Percentiles rank a stretch among this genome's conserved stretches.
These are phyloP conservation scores for Ranitomeya variabilis DNA, from an alignment of 2,113 vertebrate genomes.

Conservation along the genomic window DNA sequence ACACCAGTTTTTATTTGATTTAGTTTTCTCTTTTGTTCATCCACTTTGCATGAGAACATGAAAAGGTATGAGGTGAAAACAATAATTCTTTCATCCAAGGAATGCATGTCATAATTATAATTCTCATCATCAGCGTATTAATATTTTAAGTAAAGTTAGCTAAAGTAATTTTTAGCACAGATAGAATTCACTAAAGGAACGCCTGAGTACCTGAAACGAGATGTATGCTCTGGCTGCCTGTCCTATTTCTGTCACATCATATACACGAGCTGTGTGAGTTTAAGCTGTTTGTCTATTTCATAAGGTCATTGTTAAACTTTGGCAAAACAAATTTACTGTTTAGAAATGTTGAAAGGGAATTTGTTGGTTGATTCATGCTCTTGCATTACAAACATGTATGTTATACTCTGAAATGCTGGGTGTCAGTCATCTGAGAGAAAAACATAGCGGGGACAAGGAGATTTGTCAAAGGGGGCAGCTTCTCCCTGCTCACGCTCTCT, in stretches of 20 bases:
- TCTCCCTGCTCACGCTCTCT: no score
- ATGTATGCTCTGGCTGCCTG: conserved; percentile 41
- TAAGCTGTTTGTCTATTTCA: conserved; percentile 29
- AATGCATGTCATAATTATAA: neutral
- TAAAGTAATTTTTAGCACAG: neutral
- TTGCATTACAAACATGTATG: no score
- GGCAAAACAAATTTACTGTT: neutral
- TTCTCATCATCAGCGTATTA: neutral
- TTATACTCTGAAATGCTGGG: no score
- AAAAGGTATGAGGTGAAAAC: neutral
- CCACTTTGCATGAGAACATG: neutral
- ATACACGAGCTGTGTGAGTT: conserved; percentile 18
- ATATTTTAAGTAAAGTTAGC: neutral
- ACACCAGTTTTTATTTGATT: no score
- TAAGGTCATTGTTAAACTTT: conserved; percentile 40
- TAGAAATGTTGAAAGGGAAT: neutral
- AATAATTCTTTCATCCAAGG: neutral
- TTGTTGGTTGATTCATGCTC: no score
- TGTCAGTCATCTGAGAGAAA: no score
- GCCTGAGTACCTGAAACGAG: conserved; percentile 32
- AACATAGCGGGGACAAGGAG: no score
- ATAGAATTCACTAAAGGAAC: neutral
- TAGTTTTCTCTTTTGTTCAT: no score
- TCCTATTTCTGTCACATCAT: conserved; percentile 57
- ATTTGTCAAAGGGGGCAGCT: no score